Conservation (phyloP, 2,888 invertebrate genomes). For the Tubulanus polymorphus region DNA sequence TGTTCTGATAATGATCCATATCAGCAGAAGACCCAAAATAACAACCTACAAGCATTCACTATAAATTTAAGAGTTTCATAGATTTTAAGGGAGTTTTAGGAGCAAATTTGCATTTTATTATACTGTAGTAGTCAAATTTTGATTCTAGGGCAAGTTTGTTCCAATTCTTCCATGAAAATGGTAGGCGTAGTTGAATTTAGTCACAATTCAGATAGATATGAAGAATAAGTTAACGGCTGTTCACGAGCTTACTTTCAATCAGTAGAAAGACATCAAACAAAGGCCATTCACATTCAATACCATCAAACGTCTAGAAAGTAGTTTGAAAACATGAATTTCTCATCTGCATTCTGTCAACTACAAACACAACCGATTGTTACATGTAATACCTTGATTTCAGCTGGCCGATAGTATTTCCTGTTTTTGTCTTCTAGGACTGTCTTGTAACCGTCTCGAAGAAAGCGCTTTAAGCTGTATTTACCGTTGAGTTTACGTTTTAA, state of each 20-base stretch:
- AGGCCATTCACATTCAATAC: slow-evolving; percentile 97
- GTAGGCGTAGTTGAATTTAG: too few species aligned
- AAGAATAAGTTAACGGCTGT: too few species aligned
- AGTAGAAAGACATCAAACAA: slow-evolving; percentile 93
- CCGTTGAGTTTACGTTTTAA: slow-evolving; percentile 70
- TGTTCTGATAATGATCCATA: slow-evolving; percentile 2
- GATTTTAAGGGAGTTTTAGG: too few species aligned
- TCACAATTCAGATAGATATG: too few species aligned
- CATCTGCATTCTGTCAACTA: slow-evolving; percentile 16
- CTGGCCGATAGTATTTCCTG: slow-evolving; percentile 77
- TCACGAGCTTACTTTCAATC: slow-evolving; percentile 85
- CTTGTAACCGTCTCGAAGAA: slow-evolving; percentile 89
- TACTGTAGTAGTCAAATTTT: too few species aligned
- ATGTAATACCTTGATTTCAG: slow-evolving; percentile 72
- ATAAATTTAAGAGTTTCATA: too few species aligned
- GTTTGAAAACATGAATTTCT: slow-evolving; percentile 13
- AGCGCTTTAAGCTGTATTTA: slow-evolving; percentile 88
- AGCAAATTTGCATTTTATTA: too few species aligned
- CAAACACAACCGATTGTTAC: neutral
- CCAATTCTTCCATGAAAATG: too few species aligned
- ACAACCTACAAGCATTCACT: too few species aligned
- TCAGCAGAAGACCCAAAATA: too few species aligned
- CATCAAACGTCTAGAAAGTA: slow-evolving; percentile 74
- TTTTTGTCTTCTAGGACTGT: slow-evolving; percentile 79
- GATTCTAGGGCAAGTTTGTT: too few species aligned